Conservation (phyloP, 1,140 invertebrate genomes). For the Macrobrachium rosenbergii region DNA sequence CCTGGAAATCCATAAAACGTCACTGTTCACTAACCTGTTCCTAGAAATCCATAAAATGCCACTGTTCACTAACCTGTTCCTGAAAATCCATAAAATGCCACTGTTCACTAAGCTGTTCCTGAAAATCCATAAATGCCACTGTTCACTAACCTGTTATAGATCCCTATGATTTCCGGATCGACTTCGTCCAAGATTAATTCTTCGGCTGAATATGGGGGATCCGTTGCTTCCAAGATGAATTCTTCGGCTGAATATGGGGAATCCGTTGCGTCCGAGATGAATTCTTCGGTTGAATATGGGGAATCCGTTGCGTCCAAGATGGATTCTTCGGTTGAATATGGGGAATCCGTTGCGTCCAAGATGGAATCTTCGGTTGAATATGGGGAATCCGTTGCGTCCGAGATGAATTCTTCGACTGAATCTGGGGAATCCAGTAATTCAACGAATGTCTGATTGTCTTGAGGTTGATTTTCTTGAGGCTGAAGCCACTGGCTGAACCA, state of each 20-base stretch:
- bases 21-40: not conserved
- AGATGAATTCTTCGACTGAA: not conserved
- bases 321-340: not conserved
- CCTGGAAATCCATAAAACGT: not conserved
- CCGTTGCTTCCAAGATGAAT: not conserved
- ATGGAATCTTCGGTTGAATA: not conserved
- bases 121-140: not conserved
- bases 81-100: too few relatives aligned
- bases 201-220: not conserved
- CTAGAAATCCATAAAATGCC: too few relatives aligned
- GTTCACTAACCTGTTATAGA: not conserved
- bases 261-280: not conserved
- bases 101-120: too few relatives aligned
- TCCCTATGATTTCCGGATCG: not conserved
- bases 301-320: not conserved
- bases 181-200: constrained; percentile 5
- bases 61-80: too few relatives aligned
- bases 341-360: not conserved
- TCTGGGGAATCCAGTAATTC: too few relatives aligned
- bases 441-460: too few relatives aligned
- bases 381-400: not conserved
- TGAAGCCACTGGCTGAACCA: too few relatives aligned
- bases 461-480: too few relatives aligned
- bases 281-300: not conserved
- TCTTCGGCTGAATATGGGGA: not conserved